phyloP scores from a whole-genome alignment of 2,113 vertebrate genomes.

The Chloropsis hardwickii region DNA sequence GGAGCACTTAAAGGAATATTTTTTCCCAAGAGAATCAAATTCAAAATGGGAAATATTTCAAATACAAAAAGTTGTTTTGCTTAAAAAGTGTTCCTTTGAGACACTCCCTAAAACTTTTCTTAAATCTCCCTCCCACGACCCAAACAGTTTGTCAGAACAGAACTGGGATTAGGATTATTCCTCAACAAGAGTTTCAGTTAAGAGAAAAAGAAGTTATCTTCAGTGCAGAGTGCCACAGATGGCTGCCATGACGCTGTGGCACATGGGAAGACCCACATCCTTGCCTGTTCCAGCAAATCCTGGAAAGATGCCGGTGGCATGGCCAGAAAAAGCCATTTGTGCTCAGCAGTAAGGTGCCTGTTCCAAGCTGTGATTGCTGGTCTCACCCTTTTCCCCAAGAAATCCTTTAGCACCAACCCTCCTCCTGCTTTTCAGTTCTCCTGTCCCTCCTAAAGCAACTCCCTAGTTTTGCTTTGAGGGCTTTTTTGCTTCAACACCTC shows the following conservation, averaged over 20 bases:
- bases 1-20: background rate
- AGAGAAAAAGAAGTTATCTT: background rate
- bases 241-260: background rate
- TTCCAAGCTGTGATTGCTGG: fast-evolving
- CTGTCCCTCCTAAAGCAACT: background rate
- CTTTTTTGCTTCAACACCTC: fast-evolving
- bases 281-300: background rate
- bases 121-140: fast-evolving
- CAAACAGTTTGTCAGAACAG: background rate
- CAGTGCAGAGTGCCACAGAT: fast-evolving
- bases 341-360: no score
- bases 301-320: background rate
- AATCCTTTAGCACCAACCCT: fast-evolving
- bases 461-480: background rate
- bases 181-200: background rate
- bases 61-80: background rate
- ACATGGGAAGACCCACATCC: fast-evolving
- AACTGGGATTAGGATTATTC: background rate
- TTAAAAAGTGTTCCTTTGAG: background rate
- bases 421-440: background rate
- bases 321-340: background rate
- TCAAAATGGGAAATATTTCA: background rate
- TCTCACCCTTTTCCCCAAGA: background rate
- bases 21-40: background rate
- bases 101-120: background rate